Percentiles rank a stretch among this genome's conserved stretches.
phyloP scores from a whole-genome alignment of 2,113 vertebrate species.

The Opisthocomus hoazin region DNA sequence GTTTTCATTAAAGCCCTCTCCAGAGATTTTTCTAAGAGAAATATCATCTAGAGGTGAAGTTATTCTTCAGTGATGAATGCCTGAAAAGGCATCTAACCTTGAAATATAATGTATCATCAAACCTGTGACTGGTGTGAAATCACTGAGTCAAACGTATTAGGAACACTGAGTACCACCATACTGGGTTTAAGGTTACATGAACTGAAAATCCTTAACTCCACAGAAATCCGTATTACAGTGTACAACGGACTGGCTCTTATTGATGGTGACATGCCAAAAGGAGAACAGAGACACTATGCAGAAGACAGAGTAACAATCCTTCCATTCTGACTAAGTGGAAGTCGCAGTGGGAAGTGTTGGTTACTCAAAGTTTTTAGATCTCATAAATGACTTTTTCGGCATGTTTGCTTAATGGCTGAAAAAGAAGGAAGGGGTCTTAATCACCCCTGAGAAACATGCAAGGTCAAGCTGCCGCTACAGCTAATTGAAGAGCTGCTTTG shows the following conservation, averaged over 20 bases:
- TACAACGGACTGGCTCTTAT: not conserved
- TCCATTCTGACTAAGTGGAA: not conserved
- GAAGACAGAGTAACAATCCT: not conserved
- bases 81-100: not conserved
- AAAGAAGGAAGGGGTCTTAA: not conserved
- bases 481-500: not conserved
- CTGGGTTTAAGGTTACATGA: not conserved
- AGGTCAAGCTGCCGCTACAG: not conserved
- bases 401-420: not conserved
- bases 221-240: not conserved
- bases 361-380: not conserved
- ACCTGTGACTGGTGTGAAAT: not conserved
- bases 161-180: not conserved
- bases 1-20: not conserved
- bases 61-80: not conserved
- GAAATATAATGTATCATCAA: not conserved
- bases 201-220: not conserved
- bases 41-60: not conserved
- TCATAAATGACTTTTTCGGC: not conserved
- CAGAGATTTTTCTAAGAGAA: not conserved
- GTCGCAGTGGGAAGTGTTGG: not conserved
- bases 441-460: not conserved
- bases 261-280: not conserved
- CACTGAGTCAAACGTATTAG: not conserved
- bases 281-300: not conserved